Conservation (phyloP, 2,113 vertebrate genomes). For the Tragulus kanchil region DNA sequence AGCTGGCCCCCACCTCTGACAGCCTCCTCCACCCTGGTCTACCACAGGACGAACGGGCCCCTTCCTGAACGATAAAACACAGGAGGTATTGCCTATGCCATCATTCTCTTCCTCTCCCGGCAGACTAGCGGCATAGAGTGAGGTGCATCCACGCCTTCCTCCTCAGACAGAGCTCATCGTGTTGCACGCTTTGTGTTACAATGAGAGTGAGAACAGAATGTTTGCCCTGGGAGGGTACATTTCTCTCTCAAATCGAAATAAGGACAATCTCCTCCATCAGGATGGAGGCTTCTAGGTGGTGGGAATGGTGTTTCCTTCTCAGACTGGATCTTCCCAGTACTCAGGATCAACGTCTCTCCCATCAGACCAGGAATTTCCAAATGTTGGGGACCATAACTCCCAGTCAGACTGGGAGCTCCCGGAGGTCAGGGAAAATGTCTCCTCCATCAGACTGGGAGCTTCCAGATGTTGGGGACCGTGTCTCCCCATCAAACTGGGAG, state of each 20-base stretch:
- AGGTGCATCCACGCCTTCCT: accelerated
- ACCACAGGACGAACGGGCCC: not conserved
- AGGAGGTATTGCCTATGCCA: not conserved
- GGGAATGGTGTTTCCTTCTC: not conserved
- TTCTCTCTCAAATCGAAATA: not conserved
- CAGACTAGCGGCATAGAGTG: accelerated
- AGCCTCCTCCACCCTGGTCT: not conserved
- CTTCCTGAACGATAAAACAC: not conserved
- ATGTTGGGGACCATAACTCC: not conserved
- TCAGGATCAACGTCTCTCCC: not conserved
- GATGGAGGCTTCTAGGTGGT: not conserved
- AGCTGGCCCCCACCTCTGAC: not conserved
- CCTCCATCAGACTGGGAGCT: constrained; percentile 23
- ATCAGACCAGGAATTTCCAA: not conserved
- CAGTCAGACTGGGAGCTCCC: constrained; percentile 38
- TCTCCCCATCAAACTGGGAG: constrained; percentile 32
- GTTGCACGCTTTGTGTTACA: not conserved
- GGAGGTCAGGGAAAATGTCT: not conserved
- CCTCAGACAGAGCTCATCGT: not conserved
- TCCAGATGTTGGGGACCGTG: not conserved
- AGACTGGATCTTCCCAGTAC: not conserved
- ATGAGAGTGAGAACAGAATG: not conserved
- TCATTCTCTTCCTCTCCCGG: accelerated
- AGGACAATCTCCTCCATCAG: not conserved
- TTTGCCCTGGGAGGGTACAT: not conserved